These are phyloP conservation scores for Beroe ovata DNA, from an alignment of 37 sponge, comb jelly and placozoan genomes.

Conservation along the genomic window DNA sequence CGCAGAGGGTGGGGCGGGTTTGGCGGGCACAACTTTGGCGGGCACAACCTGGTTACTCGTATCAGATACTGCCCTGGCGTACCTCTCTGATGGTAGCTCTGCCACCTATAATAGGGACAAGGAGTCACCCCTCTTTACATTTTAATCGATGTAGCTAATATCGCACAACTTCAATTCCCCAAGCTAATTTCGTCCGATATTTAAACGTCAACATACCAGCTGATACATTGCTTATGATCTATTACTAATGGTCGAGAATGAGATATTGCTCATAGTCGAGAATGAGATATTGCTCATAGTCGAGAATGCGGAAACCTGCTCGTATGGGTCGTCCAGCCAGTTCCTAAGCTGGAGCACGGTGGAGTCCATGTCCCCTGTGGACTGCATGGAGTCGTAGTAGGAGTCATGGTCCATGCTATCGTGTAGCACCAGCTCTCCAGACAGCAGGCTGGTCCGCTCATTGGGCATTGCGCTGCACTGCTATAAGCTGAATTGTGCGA, in stretches of 20 bases:
- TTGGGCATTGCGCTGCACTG: no score
- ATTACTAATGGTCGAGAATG: no score
- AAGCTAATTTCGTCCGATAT: no score
- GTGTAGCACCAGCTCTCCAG: background rate
- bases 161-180: no score
- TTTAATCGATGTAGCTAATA: no score
- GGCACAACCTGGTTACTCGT: background rate
- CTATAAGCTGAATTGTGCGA: no score
- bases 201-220: no score
- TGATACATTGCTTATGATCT: no score
- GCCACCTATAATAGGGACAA: background rate
- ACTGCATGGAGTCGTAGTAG: background rate
- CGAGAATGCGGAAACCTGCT: conserved; percentile 29
- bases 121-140: no score
- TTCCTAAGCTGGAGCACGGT: conserved; percentile 1
- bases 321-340: conserved; percentile 64
- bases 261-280: no score
- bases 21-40: background rate
- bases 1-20: background rate
- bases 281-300: no score
- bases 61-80: conserved; percentile 5
- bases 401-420: background rate
- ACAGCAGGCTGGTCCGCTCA: background rate
- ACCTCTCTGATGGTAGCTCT: conserved; percentile 46
- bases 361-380: background rate